Base-by-base conservation (phyloP, 2,888 invertebrate species). In the Hoplodrina ambigua region DNA sequence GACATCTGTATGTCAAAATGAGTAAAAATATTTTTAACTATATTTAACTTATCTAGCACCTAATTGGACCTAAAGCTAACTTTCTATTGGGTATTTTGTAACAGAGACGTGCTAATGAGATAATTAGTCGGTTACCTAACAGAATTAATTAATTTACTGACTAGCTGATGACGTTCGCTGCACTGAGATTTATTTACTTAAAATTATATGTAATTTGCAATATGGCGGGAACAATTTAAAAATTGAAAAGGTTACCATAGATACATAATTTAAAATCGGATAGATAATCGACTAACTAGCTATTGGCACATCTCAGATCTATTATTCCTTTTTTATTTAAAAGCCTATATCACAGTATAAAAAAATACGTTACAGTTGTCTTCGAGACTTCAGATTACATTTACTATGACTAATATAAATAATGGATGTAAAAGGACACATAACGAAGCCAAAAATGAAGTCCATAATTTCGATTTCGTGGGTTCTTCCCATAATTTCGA, bases 331-430 rank as follows among this genome's bases (percentile, higher is more conserved):
- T 87, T 87, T 84, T 78, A 82, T 81, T 86, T 91, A 94, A 88
- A 90, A 87, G 88, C 84, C 92, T 94, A 94, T 95, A 95, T 95
- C 95, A 95, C 95, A 95, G 95, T 93, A 91, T 92, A 87, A 91
- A 83, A 80, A 94, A 94, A 95, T 94, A 95, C 94, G 88, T 89
- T 77, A 72, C 87, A 75, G 64, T 78, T 75, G 90, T 90, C 94
- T 94, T 89, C 76, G 33, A 93, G 91, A 92, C 88, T 80, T 74
- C 79, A 85, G 52, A 63, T 83, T 85, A 86, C 57, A 37, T 86
- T 85, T 82, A 75, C 57, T 83, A 77, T 64, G 72, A 78, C 83
- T 86, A 86, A 75, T 57, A 85, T 76, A 76, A 79, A 85, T 84
- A 73, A 2, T 33, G 20, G 10, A 10, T 52, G 20, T 20, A 13